Base-by-base conservation (phyloP, 1,140 invertebrate genomes). In the Battus philenor region DNA sequence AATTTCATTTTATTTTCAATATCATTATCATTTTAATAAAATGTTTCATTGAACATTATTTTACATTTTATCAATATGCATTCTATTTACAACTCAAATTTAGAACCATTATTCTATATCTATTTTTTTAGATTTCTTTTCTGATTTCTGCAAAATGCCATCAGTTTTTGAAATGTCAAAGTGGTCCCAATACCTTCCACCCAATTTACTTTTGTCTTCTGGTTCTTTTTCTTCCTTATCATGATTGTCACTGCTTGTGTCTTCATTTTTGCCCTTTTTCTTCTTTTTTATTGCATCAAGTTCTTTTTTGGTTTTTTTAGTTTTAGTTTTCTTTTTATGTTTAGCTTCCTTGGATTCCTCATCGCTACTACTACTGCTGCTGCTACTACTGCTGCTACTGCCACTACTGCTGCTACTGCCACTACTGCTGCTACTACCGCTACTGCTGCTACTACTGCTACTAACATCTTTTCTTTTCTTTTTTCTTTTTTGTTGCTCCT, bases 101-200 rank as follows among this genome's bases (percentile, higher is more conserved):
- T n/a, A n/a, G n/a, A n/a, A n/a, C n/a, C n/a, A n/a, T n/a, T n/a
- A n/a, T n/a, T n/a, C n/a, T n/a, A n/a, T n/a, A n/a, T n/a, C n/a
- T n/a, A n/a, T n/a, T n/a, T n/a, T n/a, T n/a, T n/a, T n/a, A n/a
- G n/a, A n/a, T n/a, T n/a, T n/a, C n/a, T n/a, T n/a, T n/a, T n/a
- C n/a, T n/a, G n/a, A n/a, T n/a, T n/a, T n/a, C n/a, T n/a, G n/a
- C n/a, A n/a, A n/a, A n/a, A n/a, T n/a, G n/a, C n/a, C n/a, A n/a
- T n/a, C n/a, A n/a, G n/a, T n/a, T n/a, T n/a, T n/a, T n/a, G 52
- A 45, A 24, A 64, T 45, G 32, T 69, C 63, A 54, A 66, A 65
- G 12, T 7, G 54, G 17, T 70, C 64, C 68, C 68, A 68, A 27
- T 68, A 71, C 11, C 68, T 53, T 8, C 50, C 49, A 4, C 54